Percentiles rank a stretch among this genome's conserved stretches.
These are phyloP conservation scores for Pollenia labialis DNA, from an alignment of 2,888 invertebrate species.

Conservation along the genomic window DNA sequence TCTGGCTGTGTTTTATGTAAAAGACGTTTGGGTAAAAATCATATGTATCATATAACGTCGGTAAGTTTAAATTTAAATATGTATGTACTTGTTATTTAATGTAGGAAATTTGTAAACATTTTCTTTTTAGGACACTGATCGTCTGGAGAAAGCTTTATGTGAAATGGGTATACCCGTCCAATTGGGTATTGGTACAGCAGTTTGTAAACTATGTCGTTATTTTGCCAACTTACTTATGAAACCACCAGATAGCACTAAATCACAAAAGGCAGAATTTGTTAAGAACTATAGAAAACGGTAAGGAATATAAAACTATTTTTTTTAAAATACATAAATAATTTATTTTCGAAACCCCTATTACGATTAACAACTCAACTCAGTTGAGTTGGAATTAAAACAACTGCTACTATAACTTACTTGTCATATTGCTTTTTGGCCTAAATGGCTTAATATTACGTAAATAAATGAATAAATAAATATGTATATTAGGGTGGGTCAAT, in stretches of 20 bases:
- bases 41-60: slow-evolving; percentile 89
- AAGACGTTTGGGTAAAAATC: slow-evolving; percentile 90
- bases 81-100: neutral
- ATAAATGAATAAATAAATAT: too few species aligned
- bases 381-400: too few species aligned
- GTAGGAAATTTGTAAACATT: neutral
- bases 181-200: slow-evolving; percentile 88
- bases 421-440: too few species aligned
- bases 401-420: too few species aligned
- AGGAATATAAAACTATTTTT: slow-evolving; percentile 67
- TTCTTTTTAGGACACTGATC: slow-evolving; percentile 84
- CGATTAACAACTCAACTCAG: too few species aligned
- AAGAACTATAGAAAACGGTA: slow-evolving; percentile 88
- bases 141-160: slow-evolving; percentile 86
- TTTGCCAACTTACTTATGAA: slow-evolving; percentile 90
- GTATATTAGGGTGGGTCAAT: too few species aligned
- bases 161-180: slow-evolving; percentile 89
- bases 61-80: slow-evolving; percentile 77
- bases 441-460: too few species aligned
- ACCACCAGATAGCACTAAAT: slow-evolving; percentile 85
- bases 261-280: slow-evolving; percentile 83
- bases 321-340: too few species aligned
- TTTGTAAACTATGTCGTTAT: slow-evolving; percentile 92
- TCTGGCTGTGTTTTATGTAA: slow-evolving; percentile 92
- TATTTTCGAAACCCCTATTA: too few species aligned